phyloP scores from a whole-genome alignment of 2,113 vertebrate species.

The Rhegmatorhina hoffmannsi region DNA sequence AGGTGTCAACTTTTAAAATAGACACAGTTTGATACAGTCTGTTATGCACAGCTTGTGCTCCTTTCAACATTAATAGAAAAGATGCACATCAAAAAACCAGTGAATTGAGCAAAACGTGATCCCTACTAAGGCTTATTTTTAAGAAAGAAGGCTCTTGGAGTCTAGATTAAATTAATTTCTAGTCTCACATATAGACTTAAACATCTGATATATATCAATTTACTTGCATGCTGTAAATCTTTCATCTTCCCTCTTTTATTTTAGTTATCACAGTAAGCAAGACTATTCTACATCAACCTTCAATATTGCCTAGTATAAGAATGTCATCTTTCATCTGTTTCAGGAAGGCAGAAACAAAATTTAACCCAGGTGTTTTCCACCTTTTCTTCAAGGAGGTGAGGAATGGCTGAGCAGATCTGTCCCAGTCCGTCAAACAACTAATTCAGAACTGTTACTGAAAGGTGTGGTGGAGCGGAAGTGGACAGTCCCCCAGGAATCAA shows the following conservation, averaged over 20 bases:
- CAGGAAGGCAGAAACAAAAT: neutral
- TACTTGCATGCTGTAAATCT: neutral
- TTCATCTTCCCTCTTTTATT: neutral
- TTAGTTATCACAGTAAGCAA: neutral
- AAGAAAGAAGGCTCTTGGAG: neutral
- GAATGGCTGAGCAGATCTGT: neutral
- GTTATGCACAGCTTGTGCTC: neutral
- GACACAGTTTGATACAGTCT: neutral
- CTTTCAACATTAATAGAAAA: neutral
- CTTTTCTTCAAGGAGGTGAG: neutral
- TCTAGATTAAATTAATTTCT: neutral
- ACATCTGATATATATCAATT: neutral
- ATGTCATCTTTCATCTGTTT: neutral
- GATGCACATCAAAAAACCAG: neutral
- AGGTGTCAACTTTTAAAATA: neutral
- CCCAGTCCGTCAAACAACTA: neutral
- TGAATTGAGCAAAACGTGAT: neutral
- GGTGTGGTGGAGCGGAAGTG: neutral
- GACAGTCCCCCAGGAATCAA: neutral
- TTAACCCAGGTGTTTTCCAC: neutral
- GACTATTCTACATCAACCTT: neutral
- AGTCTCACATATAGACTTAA: neutral
- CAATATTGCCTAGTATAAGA: neutral
- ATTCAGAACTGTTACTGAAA: neutral
- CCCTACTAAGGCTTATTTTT: neutral